These are phyloP conservation scores for Choreutis nemorana DNA, from an alignment of 2,888 invertebrate genomes.

Conservation along the genomic window DNA sequence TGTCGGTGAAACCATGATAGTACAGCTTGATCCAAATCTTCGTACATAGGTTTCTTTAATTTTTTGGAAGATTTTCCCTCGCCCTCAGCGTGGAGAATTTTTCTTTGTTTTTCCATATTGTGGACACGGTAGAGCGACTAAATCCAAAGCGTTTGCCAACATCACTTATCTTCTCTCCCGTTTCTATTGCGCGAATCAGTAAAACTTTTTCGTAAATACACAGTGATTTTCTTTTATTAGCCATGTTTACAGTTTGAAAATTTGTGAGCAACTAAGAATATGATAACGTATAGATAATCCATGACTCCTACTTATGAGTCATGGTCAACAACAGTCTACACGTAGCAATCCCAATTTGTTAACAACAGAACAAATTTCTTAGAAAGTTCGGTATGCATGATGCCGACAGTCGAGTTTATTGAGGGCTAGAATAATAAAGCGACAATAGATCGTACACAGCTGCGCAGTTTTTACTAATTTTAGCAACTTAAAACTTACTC, in stretches of 20 bases:
- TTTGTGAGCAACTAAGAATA: no score
- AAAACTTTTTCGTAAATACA: no score
- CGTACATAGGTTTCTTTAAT: conserved; percentile 18
- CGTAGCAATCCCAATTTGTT: conserved; percentile 9
- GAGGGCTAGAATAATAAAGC: conserved; percentile 8
- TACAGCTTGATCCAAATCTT: conserved; percentile 18
- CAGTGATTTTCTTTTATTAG: no score
- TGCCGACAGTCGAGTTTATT: conserved; percentile 8
- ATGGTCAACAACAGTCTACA: no score
- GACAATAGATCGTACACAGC: conserved; percentile 8
- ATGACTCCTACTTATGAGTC: no score
- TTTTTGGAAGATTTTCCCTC: conserved; percentile 17
- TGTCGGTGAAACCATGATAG: conserved; percentile 16
- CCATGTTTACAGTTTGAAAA: no score
- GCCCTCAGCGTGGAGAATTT: conserved; percentile 15
- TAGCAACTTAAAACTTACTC: background rate
- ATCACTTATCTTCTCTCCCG: conserved; percentile 12
- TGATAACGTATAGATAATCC: no score
- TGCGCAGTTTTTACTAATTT: conserved; percentile 8
- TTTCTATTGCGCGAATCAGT: conserved; percentile 12
- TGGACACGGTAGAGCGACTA: conserved; percentile 16
- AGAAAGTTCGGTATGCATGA: conserved; percentile 8
- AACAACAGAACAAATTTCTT: conserved; percentile 10
- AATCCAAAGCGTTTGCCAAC: conserved; percentile 15
- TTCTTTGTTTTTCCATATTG: conserved; percentile 19